Percentiles rank a stretch among this genome's conserved stretches.
These are phyloP conservation scores for Stylophora pistillata DNA, from an alignment of 64 coral and sea anemone genomes.

Conservation along the genomic window DNA sequence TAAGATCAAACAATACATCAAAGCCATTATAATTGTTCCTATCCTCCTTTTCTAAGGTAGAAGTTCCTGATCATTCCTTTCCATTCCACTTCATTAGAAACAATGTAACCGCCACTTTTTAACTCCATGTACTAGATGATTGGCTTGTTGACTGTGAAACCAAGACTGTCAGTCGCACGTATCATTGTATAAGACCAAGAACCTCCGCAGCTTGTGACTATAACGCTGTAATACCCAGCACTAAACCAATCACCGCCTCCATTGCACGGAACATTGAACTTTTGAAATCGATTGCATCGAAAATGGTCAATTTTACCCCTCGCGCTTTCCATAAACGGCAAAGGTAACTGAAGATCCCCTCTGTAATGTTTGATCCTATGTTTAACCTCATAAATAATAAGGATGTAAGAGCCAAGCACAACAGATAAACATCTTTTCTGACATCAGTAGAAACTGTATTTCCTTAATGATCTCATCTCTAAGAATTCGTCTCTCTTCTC, in stretches of 20 bases:
- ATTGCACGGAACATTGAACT: too few species aligned
- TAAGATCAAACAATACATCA: conserved; percentile 7
- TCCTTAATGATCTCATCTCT: conserved; percentile 1
- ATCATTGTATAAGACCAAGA: not conserved
- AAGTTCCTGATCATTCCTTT: not conserved
- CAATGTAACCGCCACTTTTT: not conserved
- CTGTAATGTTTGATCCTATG: too few species aligned
- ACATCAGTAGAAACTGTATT: not conserved
- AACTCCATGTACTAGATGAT: not conserved
- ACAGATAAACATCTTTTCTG: too few species aligned
- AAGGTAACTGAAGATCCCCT: too few species aligned
- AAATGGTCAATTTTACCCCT: too few species aligned
- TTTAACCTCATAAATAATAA: too few species aligned
- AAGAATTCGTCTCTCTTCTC: not conserved
- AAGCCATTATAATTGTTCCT: not conserved
- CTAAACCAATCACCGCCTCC: too few species aligned
- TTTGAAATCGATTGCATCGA: too few species aligned
- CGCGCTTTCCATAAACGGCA: too few species aligned
- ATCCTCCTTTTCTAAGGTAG: not conserved
- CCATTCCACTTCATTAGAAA: not conserved
- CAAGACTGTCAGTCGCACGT: not conserved
- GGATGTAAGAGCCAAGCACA: too few species aligned
- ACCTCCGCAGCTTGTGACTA: not conserved
- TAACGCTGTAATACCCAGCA: too few species aligned
- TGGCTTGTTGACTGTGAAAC: not conserved